Evolutionary conservation across 2,797 vertebrate species (phyloP), one percentile per base, ranked within the genome.

Genomic region (Helicolenus hilgendorfi): DNA sequence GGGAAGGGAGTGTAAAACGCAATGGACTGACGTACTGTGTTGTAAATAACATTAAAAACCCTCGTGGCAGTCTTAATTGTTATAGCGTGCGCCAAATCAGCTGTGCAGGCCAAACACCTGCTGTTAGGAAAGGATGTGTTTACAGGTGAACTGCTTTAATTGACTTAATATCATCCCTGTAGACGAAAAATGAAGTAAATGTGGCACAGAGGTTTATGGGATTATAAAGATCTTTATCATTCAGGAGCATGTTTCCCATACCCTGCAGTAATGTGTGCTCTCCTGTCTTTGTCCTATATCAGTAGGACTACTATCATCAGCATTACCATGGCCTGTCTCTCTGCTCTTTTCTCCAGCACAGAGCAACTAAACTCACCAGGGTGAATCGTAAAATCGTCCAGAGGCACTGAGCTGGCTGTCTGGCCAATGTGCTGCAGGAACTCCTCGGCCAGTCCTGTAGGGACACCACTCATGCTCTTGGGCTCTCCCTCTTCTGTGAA

Each of bases 401-500:
- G 96, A 0, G 98, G 98, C 56, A 98, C 98, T 0, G 98, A 98
- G 95, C 98, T 98, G 89, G 98, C 98, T 71, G 97, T 97, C 18
- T 97, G 97, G 33, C 98, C 98, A 2, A 98, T 99, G 89, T 98
- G 98, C 0, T 84, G 86, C 83, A 98, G 91, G 81, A 97, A 90
- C 7, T 98, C 98, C 76, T 99, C 98, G 0, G 93, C 95, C 69
- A 99, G 96, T 4, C 98, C 98, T 0, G 98, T 98, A 24, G 98
- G 97, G 6, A 98, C 97, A 85, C 97, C 98, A 79, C 94, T 97
- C 98, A 98, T 98, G 94, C 97, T 98, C 82, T 97, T 97, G 26
- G 98, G 98, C 77, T 99, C 98, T 8, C 98, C 98, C 0, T 98
- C 97, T 76, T 98, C 96, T 38, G 98, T 99, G 90, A 99, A 98